These are phyloP conservation scores for Dyspetes luteomarginatus DNA, from an alignment of 2,888 invertebrate species.

Conservation along the genomic window DNA sequence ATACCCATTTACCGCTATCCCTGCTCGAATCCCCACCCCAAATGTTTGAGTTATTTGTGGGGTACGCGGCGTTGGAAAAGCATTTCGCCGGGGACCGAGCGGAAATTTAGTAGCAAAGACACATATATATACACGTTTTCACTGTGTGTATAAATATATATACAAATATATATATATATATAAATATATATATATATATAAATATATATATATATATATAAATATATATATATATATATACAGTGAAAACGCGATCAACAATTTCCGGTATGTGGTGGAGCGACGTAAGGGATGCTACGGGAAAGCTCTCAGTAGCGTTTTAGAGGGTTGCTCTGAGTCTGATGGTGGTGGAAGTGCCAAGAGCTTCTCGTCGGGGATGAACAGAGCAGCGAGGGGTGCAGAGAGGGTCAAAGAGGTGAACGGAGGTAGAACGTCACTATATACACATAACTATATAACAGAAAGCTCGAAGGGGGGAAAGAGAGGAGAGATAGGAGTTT, in stretches of 20 bases:
- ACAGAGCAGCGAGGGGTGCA: constrained; percentile 35
- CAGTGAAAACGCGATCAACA: constrained; percentile 80
- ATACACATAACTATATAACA: neutral
- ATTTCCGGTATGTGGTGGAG: constrained; percentile 72
- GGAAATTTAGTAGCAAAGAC: neutral
- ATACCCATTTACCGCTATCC: no score
- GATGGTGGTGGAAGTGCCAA: neutral
- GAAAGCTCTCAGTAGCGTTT: constrained; percentile 12
- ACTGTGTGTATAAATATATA: no score
- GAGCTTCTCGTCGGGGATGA: constrained; percentile 36
- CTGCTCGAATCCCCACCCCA: neutral
- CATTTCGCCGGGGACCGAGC: neutral
- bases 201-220: neutral
- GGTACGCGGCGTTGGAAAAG: neutral
- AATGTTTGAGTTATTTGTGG: neutral
- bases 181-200: no score
- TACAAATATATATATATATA: no score
- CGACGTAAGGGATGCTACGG: constrained; percentile 54
- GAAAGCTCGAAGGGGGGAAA: neutral
- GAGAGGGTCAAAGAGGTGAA: constrained; percentile 10
- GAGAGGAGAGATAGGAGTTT: constrained; percentile 39
- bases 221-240: constrained; percentile 15
- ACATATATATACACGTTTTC: no score
- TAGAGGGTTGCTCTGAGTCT: constrained; percentile 25
- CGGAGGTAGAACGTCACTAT: constrained; percentile 58